A percentile compares a stretch with the other conserved stretches of the same genome.
Evolutionary conservation across 2,113 vertebrate species (phyloP).

Genomic region (Pithys albifrons): DNA sequence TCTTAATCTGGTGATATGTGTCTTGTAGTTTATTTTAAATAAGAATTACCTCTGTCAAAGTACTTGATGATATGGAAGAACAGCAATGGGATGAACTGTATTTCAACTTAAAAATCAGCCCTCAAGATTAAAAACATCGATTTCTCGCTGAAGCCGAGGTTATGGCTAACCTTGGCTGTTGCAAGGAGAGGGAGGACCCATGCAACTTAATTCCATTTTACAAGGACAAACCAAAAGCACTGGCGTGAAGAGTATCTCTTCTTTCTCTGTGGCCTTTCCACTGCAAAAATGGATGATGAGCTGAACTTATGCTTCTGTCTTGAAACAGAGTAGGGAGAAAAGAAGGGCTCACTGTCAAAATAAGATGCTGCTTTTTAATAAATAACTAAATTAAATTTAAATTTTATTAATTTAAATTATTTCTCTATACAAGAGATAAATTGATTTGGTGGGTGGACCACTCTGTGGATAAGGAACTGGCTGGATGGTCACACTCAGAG

Average conservation of each 20-base stretch:
- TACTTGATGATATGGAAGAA: not conserved
- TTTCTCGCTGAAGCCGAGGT: not conserved
- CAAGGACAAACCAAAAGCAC: not conserved
- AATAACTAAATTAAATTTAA: not conserved
- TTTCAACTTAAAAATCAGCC: conserved; percentile 24
- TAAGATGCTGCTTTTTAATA: not conserved
- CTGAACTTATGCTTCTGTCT: not conserved
- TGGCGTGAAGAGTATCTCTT: not conserved
- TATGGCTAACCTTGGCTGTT: conserved; percentile 2
- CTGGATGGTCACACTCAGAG: not conserved
- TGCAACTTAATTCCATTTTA: not conserved
- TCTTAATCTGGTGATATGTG: not conserved
- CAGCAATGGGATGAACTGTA: not conserved
- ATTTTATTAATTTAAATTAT: not conserved
- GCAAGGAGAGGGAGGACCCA: not conserved
- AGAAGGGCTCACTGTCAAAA: not conserved
- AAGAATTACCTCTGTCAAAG: not conserved
- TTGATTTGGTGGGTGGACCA: not conserved
- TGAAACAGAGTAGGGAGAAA: not conserved
- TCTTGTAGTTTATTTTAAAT: not conserved
- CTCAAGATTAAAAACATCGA: not conserved
- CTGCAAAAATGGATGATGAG: not conserved
- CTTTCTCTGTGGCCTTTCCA: not conserved
- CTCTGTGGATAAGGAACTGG: not conserved
- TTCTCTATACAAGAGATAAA: not conserved